These are phyloP conservation scores for Synanceia verrucosa DNA, from an alignment of 2,797 vertebrate genomes.

Conservation along the genomic window DNA sequence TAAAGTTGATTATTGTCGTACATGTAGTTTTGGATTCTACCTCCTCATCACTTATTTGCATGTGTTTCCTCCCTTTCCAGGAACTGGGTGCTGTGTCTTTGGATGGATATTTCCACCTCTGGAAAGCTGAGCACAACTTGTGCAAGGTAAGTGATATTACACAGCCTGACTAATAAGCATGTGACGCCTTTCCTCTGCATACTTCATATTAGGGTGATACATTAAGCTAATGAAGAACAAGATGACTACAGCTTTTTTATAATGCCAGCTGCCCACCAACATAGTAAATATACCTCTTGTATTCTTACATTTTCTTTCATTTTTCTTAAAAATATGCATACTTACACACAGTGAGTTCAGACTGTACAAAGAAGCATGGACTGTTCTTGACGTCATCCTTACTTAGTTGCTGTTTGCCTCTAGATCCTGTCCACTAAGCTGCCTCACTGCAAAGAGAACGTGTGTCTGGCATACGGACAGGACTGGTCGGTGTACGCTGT, in stretches of 20 bases:
- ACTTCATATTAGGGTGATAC: not conserved
- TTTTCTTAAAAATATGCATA: not conserved
- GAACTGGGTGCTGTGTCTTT: slow-evolving; percentile 96
- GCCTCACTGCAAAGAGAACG: slow-evolving; percentile 97
- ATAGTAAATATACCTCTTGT: not conserved
- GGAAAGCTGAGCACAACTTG: slow-evolving; percentile 94
- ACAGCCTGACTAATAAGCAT: not conserved
- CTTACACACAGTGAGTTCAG: not conserved
- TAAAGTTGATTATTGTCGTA: not conserved
- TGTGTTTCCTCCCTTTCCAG: slow-evolving; percentile 65
- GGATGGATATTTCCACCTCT: slow-evolving; percentile 98
- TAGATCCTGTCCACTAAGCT: slow-evolving; percentile 96
- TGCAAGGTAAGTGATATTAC: slow-evolving; percentile 85
- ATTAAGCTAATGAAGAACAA: not conserved
- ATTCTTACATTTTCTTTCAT: not conserved
- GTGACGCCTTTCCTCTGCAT: not conserved
- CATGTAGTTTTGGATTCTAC: not conserved
- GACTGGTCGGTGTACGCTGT: slow-evolving; percentile 99
- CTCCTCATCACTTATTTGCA: not conserved
- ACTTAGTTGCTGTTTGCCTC: slow-evolving; percentile 21
- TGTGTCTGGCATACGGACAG: slow-evolving; percentile 95
- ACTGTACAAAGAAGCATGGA: not conserved
- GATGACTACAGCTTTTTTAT: not conserved
- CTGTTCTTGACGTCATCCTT: not conserved
- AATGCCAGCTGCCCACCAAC: not conserved